Conservation (phyloP, 2,888 invertebrate genomes). For the Callimorpha dominula region DNA sequence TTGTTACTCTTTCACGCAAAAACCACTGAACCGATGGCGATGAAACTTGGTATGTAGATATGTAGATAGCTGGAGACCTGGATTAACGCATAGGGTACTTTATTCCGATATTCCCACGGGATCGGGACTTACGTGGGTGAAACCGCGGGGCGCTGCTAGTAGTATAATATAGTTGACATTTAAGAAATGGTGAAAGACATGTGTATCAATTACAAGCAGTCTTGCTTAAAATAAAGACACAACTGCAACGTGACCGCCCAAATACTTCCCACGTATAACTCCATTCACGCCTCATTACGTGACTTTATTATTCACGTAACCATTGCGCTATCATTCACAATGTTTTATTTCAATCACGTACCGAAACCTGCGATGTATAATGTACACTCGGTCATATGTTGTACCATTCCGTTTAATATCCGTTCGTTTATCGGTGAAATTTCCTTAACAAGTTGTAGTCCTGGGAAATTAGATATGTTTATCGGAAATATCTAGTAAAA, state of each 20-base stretch:
- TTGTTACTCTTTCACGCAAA: too few species aligned
- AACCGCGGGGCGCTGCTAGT: too few species aligned
- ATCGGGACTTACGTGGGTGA: too few species aligned
- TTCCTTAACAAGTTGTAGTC: constrained; percentile 55
- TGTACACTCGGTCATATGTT: constrained; percentile 22
- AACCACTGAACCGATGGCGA: too few species aligned
- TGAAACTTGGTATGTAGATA: too few species aligned
- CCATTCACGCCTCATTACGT: constrained; percentile 25
- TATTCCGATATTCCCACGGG: too few species aligned
- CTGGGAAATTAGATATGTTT: constrained; percentile 56
- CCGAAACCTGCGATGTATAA: constrained; percentile 43
- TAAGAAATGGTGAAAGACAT: too few species aligned
- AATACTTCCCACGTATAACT: constrained; percentile 6
- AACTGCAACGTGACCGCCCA: constrained; percentile 7
- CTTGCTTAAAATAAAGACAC: neutral
- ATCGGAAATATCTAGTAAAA: neutral
- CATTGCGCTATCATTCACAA: constrained; percentile 32
- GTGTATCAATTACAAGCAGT: neutral
- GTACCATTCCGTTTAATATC: constrained; percentile 57
- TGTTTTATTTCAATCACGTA: constrained; percentile 39
- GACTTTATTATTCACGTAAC: constrained; percentile 28
- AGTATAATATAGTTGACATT: too few species aligned
- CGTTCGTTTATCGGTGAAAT: constrained; percentile 57
- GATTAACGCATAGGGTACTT: too few species aligned
- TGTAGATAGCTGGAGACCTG: too few species aligned